Percentiles rank a stretch among this genome's conserved stretches.
phyloP scores from a whole-genome alignment of 2,888 invertebrate genomes.

The Drosophila prolongata region DNA sequence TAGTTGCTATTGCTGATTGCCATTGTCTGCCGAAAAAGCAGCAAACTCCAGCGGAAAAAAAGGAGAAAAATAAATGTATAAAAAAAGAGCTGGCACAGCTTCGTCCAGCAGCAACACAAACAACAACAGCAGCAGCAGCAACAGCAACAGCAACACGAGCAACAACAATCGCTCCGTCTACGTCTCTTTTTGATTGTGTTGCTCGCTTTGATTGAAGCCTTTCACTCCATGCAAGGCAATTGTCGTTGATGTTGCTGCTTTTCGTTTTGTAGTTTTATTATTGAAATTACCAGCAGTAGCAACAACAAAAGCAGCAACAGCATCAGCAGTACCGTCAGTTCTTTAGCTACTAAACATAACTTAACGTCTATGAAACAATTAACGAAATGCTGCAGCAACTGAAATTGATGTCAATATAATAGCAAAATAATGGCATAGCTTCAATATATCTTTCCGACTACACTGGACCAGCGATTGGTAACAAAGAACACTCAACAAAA shows the following conservation, averaged over 20 bases:
- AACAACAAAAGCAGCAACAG: conserved; percentile 12
- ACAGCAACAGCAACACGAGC: conserved; percentile 36
- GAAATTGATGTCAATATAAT: conserved; percentile 76
- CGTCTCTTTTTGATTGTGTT: conserved; percentile 71
- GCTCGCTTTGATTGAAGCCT: conserved; percentile 82
- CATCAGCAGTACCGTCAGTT: conserved; percentile 48
- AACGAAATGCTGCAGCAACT: conserved; percentile 64
- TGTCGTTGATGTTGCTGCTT: conserved; percentile 66
- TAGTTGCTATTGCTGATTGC: conserved; percentile 72
- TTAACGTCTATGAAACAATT: conserved; percentile 81
- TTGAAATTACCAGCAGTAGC: conserved; percentile 71
- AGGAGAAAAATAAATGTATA: conserved; percentile 45
- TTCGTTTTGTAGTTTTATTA: conserved; percentile 78
- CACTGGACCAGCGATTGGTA: conserved; percentile 17
- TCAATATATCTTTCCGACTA: conserved; percentile 47
- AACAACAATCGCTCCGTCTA: conserved; percentile 70
- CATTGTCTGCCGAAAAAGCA: conserved; percentile 77
- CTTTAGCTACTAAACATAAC: conserved; percentile 79
- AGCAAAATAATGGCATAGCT: conserved; percentile 75
- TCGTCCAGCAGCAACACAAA: conserved; percentile 37
- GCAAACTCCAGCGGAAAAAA: conserved; percentile 45
- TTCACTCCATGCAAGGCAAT: conserved; percentile 83
- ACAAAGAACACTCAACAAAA: conserved; percentile 11
- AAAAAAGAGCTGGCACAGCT: conserved; percentile 45
- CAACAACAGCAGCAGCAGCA: conserved; percentile 49